Evolutionary conservation across 2,888 invertebrate species (phyloP), one percentile per base, ranked within the genome.

Genomic region (Phengaris alcon): DNA sequence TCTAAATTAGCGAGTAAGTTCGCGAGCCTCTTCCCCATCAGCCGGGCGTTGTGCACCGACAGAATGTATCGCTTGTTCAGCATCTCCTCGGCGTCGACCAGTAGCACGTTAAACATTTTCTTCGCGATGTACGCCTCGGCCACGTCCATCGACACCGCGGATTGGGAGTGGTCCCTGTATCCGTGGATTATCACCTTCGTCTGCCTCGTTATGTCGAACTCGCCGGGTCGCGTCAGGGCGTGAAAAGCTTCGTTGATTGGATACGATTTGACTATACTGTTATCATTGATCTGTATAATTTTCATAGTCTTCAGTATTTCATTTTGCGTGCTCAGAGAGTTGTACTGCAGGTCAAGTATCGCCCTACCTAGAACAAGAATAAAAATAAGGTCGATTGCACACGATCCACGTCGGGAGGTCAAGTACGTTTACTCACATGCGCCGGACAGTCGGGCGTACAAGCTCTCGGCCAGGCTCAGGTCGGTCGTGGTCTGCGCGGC

Each of bases 11-110:
- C 90, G 73, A 95, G 85, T 59, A 95, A 85, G 81, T 93, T 90
- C 4, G 93, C 94, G 4, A 94, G 86, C 81, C 94, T 92, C 80
- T 94, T 93, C 0, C 94, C 95, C 44, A 94, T 90, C 0, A 93
- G 85, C 44, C 93, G 89, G 57, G 90, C 86, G 78, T 93, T 91
- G 79, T 90, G 88, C 7, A 90, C 93, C 8, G 93, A 90, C 76
- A 88, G 82, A 78, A 92, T 87, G 76, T 94, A 94, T 81, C 90
- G 86, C 79, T 91, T 86, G 79, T 87, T 88, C 78, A 91, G 85
- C 85, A 93, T 85, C 81, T 90, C 87, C 79, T 93, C 93, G 0
- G 93, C 90, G 79, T 94, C 94, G 12, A 94, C 84, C 59, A 93
- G 80, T 48, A 94, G 80, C 4, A 94, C 92, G 79, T 94, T 94